Base-by-base conservation (phyloP, 2,113 vertebrate species). In the Catagonus wagneri region DNA sequence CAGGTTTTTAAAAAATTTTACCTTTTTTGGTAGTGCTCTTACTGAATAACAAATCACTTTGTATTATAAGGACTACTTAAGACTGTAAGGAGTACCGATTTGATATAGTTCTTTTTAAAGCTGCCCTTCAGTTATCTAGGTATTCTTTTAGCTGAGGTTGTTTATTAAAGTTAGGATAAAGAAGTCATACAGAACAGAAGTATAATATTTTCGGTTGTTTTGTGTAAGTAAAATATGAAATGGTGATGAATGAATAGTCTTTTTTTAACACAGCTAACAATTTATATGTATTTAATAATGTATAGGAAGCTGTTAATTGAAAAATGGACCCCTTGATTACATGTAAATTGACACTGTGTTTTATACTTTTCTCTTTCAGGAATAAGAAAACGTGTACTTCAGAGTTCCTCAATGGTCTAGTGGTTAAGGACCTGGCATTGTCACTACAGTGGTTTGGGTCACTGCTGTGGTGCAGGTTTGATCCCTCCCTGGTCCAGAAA, bases 1-100 rank as follows among this genome's bases (percentile, higher is more conserved):
- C 63, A 5, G 13, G 7, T 27, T 58, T 93, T 92, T 7, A 80
- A 14, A 12, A 84, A 14, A 84, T 58, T 81, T 78, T 36, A 71
- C 20, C 20, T 92, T 93, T 93, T 94, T 65, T 84, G 79, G 56
- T 27, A 6, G 44, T 88, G 25, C 15, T 78, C 69, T 95, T 10
- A 65, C 20, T 78, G 32, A 92, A 90, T 63, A 34, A 58, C 7
- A 84, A 72, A 36, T 81, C 8, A 39, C 56, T 85, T 87, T 86
- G n/a, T 75, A 69, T 89, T 58, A 27, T 36, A 79, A 95, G 27
- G 22, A 80, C 34, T 29, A 29, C 17, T 54, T 87, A 63, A n/a
- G n/a, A 20, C 32, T 36, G 2, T n/a, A 29, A 71, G 19, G 32
- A 60, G 19, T 50, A 65, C 60, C 71, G 5, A 78, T 87, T 89